Evolutionary conservation across 2,888 invertebrate genomes (phyloP).

Genomic region (Copidosoma aretas): DNA sequence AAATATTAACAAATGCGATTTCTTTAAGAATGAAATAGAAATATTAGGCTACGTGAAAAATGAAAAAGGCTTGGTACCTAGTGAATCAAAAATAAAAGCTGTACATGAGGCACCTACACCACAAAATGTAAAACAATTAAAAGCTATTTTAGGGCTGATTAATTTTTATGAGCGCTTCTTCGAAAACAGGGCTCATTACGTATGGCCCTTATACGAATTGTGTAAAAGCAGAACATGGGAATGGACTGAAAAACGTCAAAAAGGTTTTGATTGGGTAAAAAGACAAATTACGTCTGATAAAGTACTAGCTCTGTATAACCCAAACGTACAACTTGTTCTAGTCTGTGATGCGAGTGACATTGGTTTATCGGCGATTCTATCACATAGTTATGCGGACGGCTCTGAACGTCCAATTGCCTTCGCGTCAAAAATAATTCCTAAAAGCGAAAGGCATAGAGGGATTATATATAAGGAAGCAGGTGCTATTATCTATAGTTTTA

Average conservation of each 20-base stretch:
- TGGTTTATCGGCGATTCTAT: not conserved
- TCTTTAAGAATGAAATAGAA: conserved; percentile 47
- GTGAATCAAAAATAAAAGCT: not conserved
- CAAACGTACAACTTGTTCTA: not conserved
- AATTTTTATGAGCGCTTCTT: not conserved
- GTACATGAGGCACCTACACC: not conserved
- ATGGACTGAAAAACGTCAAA: not conserved
- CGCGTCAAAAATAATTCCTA: conserved; percentile 24
- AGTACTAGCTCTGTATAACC: conserved; percentile 1
- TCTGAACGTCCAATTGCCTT: conserved; percentile 30
- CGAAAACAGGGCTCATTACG: not conserved
- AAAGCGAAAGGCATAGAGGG: conserved; percentile 21
- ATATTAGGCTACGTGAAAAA: conserved; percentile 32
- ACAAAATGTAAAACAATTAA: conserved; percentile 41
- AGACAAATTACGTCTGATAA: not conserved
- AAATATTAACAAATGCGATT: conserved; percentile 49
- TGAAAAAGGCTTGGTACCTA: conserved; percentile 21
- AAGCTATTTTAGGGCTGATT: conserved; percentile 46
- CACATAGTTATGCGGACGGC: conserved; percentile 4
- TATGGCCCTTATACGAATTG: conserved; percentile 43
- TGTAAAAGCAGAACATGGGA: conserved; percentile 43
- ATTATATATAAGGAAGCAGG: conserved; percentile 31
- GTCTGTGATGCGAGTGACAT: not conserved
- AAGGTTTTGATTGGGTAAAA: conserved; percentile 1
- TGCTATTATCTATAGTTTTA: conserved; percentile 31